Evolutionary conservation across 1,140 invertebrate genomes (phyloP).

Genomic region (Brachystomella parvula): DNA sequence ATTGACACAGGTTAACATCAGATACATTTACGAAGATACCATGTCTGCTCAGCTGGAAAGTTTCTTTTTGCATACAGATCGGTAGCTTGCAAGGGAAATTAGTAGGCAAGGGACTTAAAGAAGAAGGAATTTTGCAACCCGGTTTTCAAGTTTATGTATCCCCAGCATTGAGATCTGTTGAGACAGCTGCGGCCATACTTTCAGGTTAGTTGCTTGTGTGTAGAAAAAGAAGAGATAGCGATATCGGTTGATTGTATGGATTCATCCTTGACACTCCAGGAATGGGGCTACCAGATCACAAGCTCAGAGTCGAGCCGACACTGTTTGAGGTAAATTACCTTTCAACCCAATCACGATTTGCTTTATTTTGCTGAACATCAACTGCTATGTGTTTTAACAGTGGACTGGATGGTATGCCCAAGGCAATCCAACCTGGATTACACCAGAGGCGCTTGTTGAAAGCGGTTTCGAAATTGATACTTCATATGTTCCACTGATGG

Average conservation of each 20-base stretch:
- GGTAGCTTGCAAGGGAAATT: slow-evolving; percentile 62
- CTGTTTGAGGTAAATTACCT: no score
- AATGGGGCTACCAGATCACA: slow-evolving; percentile 43
- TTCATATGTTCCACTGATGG: slow-evolving; percentile 58
- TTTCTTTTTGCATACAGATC: slow-evolving; percentile 10
- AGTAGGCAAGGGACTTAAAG: slow-evolving; percentile 49
- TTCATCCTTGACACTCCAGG: slow-evolving; percentile 44
- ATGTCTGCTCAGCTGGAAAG: slow-evolving; percentile 18
- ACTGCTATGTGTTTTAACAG: no score
- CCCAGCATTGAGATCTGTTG: slow-evolving; percentile 80
- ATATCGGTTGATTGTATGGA: slow-evolving; percentile 9
- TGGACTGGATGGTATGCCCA: slow-evolving; percentile 84
- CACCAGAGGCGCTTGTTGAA: slow-evolving; percentile 57
- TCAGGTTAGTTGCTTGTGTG: no score
- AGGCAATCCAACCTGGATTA: slow-evolving; percentile 70
- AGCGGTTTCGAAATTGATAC: slow-evolving; percentile 69
- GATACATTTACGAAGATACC: slow-evolving; percentile 22
- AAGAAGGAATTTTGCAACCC: slow-evolving; percentile 60
- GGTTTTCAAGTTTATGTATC: slow-evolving; percentile 65
- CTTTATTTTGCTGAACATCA: no score
- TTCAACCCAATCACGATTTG: no score
- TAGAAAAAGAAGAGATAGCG: no score
- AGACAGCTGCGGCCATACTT: slow-evolving; percentile 68
- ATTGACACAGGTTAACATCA: slow-evolving; percentile 63
- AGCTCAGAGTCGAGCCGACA: slow-evolving; percentile 72